Evolutionary conservation across 2,888 invertebrate species (phyloP), one percentile per base, ranked within the genome.

Genomic region (Cecidostiba fungosa): DNA sequence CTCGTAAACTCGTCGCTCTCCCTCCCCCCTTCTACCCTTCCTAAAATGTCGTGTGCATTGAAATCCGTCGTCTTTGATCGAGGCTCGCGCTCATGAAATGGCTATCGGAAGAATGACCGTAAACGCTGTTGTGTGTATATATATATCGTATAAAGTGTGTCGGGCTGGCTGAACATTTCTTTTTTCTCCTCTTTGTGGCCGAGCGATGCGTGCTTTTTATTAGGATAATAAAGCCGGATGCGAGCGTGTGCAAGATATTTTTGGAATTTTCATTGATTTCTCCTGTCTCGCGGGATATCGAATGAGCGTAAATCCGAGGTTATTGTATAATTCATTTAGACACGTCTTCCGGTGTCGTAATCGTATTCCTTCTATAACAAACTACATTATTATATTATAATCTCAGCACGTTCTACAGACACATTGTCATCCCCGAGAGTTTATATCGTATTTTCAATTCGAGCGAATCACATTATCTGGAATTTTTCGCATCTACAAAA

Each of bases 1-100:
- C n/a, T 86, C 88, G 78, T 87, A 88, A 87, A 88, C 85, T 69
- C 47, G 69, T 39, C 54, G 19, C 50, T 19, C 19, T 19, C 16
- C 47, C 16, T 6, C 50, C 50, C 50, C 50, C 77, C n/a, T n/a
- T n/a, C n/a, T n/a, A n/a, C n/a, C n/a, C n/a, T n/a, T n/a, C n/a
- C n/a, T n/a, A 76, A 82, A 82, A 76, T 70, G 74, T 74, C 76
- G 74, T 76, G 59, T 36, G 70, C 76, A 73, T 81, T 73, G 72
- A 66, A 73, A 69, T 78, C 72, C 26, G 26, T 73, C 36, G 54
- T 83, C 29, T 77, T 80, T 69, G 76, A 76, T 80, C 80, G 74
- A 54, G 84, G 62, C 19, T 2, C 8, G 72, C 10, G 72, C 72
- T 69, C 54, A 73, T 84, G 78, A 80, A 84, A 70, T 76, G 69